Conservation (phyloP, 1,140 invertebrate species). For the Physella acuta region DNA sequence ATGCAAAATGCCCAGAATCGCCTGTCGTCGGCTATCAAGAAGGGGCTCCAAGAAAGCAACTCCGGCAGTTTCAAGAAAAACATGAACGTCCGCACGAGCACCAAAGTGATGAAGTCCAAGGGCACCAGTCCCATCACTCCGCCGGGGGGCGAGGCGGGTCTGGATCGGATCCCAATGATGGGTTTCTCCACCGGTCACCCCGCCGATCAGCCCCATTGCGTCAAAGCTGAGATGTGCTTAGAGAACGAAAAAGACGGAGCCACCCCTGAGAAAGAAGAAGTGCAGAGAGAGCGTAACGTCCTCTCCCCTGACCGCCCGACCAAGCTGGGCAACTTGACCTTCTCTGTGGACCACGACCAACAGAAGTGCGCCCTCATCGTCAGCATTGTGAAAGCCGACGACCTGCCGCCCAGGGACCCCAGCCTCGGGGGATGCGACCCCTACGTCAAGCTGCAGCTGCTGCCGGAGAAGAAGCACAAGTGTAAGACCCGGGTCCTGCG, state of each 20-base stretch:
- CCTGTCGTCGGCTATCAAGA: slow-evolving; percentile 56
- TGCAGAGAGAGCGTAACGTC: slow-evolving; percentile 47
- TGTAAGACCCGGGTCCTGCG: slow-evolving; percentile 82
- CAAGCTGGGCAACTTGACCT: slow-evolving; percentile 81
- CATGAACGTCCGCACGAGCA: slow-evolving; percentile 32
- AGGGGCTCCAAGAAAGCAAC: slow-evolving; percentile 52
- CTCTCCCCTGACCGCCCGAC: slow-evolving; percentile 52
- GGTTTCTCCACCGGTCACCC: slow-evolving; percentile 35
- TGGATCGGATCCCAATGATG: slow-evolving; percentile 37
- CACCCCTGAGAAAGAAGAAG: slow-evolving; percentile 67
- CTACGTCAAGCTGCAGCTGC: slow-evolving; percentile 81
- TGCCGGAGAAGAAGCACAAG: slow-evolving; percentile 84
- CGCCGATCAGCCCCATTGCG: slow-evolving; percentile 32
- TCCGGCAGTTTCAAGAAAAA: slow-evolving; percentile 42
- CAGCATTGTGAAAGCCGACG: slow-evolving; percentile 74
- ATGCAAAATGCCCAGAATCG: slow-evolving; percentile 49
- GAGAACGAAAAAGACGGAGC: slow-evolving; percentile 63
- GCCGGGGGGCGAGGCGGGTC: slow-evolving; percentile 34
- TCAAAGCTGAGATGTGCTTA: slow-evolving; percentile 43
- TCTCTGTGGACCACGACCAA: slow-evolving; percentile 72
- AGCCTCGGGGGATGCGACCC: slow-evolving; percentile 78
- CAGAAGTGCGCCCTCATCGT: slow-evolving; percentile 89
- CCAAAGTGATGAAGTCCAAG: slow-evolving; percentile 49
- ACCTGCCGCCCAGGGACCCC: slow-evolving; percentile 49
- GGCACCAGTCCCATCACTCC: slow-evolving; percentile 49